Evolutionary conservation across 2,888 invertebrate species (phyloP), one percentile per base, ranked within the genome.

Genomic region (Shargacucullia verbasci): DNA sequence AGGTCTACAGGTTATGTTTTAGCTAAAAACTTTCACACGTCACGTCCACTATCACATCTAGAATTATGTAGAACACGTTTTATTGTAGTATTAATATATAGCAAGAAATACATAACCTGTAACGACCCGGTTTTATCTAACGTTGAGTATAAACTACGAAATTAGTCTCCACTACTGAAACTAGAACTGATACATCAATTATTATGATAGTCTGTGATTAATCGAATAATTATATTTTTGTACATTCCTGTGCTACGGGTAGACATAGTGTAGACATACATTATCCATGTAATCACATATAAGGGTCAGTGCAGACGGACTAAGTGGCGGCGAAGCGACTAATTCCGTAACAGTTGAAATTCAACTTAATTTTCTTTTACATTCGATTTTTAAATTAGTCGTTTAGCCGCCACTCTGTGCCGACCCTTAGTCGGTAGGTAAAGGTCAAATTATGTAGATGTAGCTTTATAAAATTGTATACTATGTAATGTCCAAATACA

Each of bases 231-330:
- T 85, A 86, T 91, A 92, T 92, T 91, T 91, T 91, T 91, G 79
- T 92, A 92, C 92, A 93, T 93, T 93, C 92, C 93, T 91, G 79
- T 78, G 81, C 81, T 91, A 92, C 92, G 92, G 93, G 93, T 93
- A 89, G 83, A 73, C 67, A 56, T 77, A 71, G 68, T 55, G 20
- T 20, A 20, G 20, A 20, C 20, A 20, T 20, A 20, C 20, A 4
- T 45, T 57, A 62, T 63, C 54, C 62, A 54, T 73, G 48, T 65
- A 71, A 72, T 64, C 73, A 73, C 73, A 57, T 76, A 62, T 62
- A 53, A n/a, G n/a, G n/a, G n/a, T n/a, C n/a, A n/a, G n/a, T n/a
- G n/a, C n/a, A n/a, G n/a, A n/a, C n/a, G n/a, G n/a, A n/a, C n/a
- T n/a, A n/a, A n/a, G n/a, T n/a, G n/a, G n/a, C n/a, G n/a, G n/a